Evolutionary conservation across 2,797 vertebrate genomes (phyloP), one percentile per base, ranked within the genome.

Genomic region (Hylomyscus alleni): DNA sequence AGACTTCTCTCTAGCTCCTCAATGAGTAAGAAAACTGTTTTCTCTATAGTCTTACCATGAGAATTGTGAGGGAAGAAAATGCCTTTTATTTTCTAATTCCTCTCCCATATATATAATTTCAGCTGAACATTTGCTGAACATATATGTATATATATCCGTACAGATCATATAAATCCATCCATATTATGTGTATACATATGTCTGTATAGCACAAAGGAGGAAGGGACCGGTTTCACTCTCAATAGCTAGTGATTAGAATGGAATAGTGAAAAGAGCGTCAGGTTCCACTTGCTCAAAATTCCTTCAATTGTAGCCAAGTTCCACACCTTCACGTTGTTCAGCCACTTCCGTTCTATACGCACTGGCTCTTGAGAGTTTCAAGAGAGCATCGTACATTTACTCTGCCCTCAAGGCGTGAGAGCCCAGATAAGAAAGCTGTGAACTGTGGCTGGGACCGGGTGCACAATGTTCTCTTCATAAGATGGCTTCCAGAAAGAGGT

Each of bases 241-340:
- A 44, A 89, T 14, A 96, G 17, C 50, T 91, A 50, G 26, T 91
- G 84, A 84, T 86, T 91, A 17, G 40, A n/a, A 96, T 93, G 54
- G 62, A 90, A 75, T 90, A 77, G 76, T 78, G 90, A 89, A n/a
- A 40, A 65, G 52, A 90, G n/a, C 17, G 78, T 54, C 91, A 37
- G 60, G 9, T 65, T 93, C 84, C 75, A 37, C 9, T 62, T 80
- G 37, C 65, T 26, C 90, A 5, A 24, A 90, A 93, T 94, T 26
- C 90, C 58, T 95, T 52, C 10, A 73, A 0, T 60, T 90, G 52
- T n/a, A 19, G 77, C 67, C n/a, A 62, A 47, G 26, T 82, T 19
- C 37, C 67, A 91, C 1, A 65, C 7, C 54, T 96, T 88, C 83
- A 72, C 72, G 54, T 81, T 93, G 11, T 84, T 84, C 62, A 89